phyloP scores from a whole-genome alignment of 1,140 invertebrate species.

The Atopsyche davidsoni region DNA sequence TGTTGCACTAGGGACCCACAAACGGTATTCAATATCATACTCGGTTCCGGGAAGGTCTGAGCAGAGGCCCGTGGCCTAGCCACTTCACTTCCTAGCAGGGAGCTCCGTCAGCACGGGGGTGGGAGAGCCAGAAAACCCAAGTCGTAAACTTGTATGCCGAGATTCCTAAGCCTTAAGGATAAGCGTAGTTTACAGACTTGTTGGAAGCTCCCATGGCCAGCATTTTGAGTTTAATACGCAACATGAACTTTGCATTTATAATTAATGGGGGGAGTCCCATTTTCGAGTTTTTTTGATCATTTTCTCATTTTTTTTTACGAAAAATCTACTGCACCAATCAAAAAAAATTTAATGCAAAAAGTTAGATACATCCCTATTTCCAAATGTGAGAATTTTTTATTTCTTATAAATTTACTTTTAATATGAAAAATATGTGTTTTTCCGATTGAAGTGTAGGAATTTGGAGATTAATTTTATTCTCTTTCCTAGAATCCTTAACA shows the following conservation, averaged over 20 bases:
- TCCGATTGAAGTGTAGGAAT: too few species aligned
- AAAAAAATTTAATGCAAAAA: too few species aligned
- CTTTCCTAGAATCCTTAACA: too few species aligned
- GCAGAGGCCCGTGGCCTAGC: slow-evolving; percentile 39
- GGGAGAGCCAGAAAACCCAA: slow-evolving; percentile 46
- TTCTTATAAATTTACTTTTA: too few species aligned
- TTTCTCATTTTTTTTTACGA: too few species aligned
- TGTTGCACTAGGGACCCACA: slow-evolving; percentile 47
- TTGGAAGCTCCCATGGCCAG: slow-evolving; percentile 46
- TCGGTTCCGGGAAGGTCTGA: slow-evolving; percentile 48
- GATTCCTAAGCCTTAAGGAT: slow-evolving; percentile 31
- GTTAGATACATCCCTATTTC: too few species aligned
- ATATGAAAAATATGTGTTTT: too few species aligned
- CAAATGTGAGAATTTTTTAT: too few species aligned
- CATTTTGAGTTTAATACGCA: slow-evolving; percentile 46
- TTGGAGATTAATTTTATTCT: too few species aligned
- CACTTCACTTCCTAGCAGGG: slow-evolving; percentile 42
- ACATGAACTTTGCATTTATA: slow-evolving; percentile 32
- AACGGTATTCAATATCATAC: slow-evolving; percentile 38
- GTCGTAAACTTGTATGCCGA: slow-evolving; percentile 9
- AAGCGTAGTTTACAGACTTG: slow-evolving; percentile 28
- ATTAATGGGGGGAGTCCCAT: too few species aligned
- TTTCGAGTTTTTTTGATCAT: too few species aligned
- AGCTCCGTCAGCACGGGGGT: slow-evolving; percentile 40
- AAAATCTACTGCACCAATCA: too few species aligned